Base-by-base conservation (phyloP, 2,797 vertebrate genomes). In the Sphenodon punctatus region DNA sequence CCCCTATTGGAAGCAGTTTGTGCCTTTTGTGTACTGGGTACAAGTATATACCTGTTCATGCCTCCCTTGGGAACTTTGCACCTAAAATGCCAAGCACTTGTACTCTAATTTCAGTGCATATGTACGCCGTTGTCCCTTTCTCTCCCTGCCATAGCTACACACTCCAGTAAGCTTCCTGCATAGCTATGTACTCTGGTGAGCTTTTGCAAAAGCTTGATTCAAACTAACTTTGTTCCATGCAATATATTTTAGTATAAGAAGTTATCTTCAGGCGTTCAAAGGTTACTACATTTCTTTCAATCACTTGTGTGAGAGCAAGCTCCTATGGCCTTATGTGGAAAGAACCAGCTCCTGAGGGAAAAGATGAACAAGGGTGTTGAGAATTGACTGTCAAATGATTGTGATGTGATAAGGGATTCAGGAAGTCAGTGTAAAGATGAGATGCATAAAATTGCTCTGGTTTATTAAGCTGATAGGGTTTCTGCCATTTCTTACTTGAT, bases 401-500 rank as follows among this genome's bases (percentile, higher is more conserved):
- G 48, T 2, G 6, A 25, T 46, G 23, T 4, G 25, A 49, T n/a
- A n/a, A 15, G 12, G 51, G 48, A 51, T 27, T n/a, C n/a, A n/a
- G n/a, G n/a, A n/a, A n/a, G n/a, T n/a, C 30, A 32, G 41, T 32
- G 32, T 15, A 61, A 10, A 3, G 45, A 23, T 65, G 7, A 16
- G 20, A 76, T 34, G 20, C 4, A 7, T n/a, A 0, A 1, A 49
- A 25, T 2, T 41, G 6, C 41, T 41, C 22, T 41, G 14, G 11
- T 27, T 36, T 67, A 42, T 27, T 53, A 2, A 20, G 1, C 0
- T 7, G 39, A 27, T 20, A 22, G 41, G 36, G 5, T 10, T 60
- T 38, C 65, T n/a, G 16, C 22, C 20, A 1, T 65, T 59, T 74
- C n/a, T 46, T 30, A 51, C 20, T 42, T 42, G 15, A 0, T 0